phyloP scores from a whole-genome alignment of 1,140 invertebrate genomes.

The Anadara kagoshimensis region DNA sequence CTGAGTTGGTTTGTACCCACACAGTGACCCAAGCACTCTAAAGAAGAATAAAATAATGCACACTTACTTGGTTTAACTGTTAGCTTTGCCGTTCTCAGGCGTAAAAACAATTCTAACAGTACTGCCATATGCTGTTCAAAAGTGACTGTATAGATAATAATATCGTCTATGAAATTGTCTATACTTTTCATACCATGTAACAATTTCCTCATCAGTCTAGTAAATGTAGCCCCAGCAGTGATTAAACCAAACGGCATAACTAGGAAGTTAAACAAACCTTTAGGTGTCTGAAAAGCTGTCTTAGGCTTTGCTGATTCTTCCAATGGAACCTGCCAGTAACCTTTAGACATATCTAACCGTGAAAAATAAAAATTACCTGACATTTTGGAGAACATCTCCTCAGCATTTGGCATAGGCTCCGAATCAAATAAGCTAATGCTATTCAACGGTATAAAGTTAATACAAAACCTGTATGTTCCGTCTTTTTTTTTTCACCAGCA shows the following conservation, averaged over 20 bases:
- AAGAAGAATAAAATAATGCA: neutral
- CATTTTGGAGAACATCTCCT: constrained; percentile 41
- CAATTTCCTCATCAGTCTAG: constrained; percentile 32
- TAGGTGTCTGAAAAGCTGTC: constrained; percentile 40
- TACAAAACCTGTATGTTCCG: constrained; percentile 74
- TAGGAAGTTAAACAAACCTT: constrained; percentile 41
- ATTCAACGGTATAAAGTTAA: constrained; percentile 71
- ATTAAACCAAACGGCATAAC: constrained; percentile 57
- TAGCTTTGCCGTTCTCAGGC: constrained; percentile 29
- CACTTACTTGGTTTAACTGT: constrained; percentile 25
- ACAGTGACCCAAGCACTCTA: constrained; percentile 22
- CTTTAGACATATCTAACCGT: constrained; percentile 73
- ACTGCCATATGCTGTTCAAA: constrained; percentile 24
- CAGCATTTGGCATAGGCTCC: neutral
- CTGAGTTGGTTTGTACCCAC: neutral
- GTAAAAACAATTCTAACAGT: constrained; percentile 22
- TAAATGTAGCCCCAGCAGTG: constrained; percentile 30
- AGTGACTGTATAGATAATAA: constrained; percentile 22
- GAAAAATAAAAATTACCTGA: constrained; percentile 8
- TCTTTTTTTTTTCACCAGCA: constrained; percentile 73
- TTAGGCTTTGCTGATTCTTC: constrained; percentile 40
- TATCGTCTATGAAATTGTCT: constrained; percentile 52
- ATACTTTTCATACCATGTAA: constrained; percentile 24
- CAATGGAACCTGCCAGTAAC: constrained; percentile 75
- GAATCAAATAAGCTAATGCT: constrained; percentile 33